These are phyloP conservation scores for Aleiodes sp. DNA, from an alignment of 1,140 invertebrate species.

Conservation along the genomic window DNA sequence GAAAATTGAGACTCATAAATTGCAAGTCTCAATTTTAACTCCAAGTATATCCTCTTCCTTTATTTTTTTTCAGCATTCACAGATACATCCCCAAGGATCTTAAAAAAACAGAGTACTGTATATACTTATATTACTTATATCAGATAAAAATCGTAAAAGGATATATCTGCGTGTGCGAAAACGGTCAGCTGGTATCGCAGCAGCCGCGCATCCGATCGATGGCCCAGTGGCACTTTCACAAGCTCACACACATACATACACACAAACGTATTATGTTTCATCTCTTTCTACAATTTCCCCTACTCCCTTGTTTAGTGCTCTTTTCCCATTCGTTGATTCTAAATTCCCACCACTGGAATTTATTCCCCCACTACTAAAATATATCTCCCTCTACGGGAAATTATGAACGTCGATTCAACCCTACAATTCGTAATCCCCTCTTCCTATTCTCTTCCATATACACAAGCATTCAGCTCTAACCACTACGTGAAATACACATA, in stretches of 20 bases:
- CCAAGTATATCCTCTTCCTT: background rate
- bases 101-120: no score
- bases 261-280: background rate
- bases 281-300: constrained; percentile 2
- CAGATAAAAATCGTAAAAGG: background rate
- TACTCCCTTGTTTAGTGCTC: background rate
- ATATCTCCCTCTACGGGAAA: background rate
- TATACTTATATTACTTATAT: background rate
- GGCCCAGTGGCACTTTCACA: constrained; percentile 46
- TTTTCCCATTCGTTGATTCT: constrained; percentile 8
- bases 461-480: background rate
- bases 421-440: background rate
- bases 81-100: no score
- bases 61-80: background rate
- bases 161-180: constrained; percentile 36
- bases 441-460: background rate
- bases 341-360: background rate
- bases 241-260: background rate
- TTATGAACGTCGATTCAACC: background rate
- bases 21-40: background rate
- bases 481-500: background rate
- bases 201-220: constrained; percentile 54
- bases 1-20: background rate
- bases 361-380: background rate
- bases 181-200: constrained; percentile 43